Evolutionary conservation across 2,113 vertebrate species (phyloP).

Genomic region (Brachyhypopomus gauderio): DNA sequence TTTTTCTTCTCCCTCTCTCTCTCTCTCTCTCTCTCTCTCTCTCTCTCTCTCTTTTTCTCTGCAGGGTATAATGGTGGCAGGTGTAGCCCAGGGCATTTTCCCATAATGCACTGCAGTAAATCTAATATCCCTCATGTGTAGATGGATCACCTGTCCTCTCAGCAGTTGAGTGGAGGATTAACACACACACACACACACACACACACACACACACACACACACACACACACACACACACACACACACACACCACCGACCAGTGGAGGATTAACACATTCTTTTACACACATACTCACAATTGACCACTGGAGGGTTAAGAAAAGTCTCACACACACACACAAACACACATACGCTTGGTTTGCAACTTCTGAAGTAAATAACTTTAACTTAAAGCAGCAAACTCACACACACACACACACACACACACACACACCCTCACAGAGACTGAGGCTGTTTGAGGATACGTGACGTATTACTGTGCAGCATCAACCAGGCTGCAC

Average conservation of each 20-base stretch:
- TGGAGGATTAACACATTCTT: too few species aligned
- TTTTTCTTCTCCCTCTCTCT: conserved; percentile 12
- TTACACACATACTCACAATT: too few species aligned
- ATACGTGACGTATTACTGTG: too few species aligned
- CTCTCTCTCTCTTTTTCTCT: conserved; percentile 24
- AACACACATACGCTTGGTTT: too few species aligned
- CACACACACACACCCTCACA: not conserved
- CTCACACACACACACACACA: conserved; percentile 14
- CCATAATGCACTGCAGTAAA: conserved; percentile 54
- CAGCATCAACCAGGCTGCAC: too few species aligned
- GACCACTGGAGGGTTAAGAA: too few species aligned
- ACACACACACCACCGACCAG: too few species aligned
- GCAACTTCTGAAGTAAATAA: too few species aligned
- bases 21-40: conserved; percentile 22
- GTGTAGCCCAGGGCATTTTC: conserved; percentile 38
- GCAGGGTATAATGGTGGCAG: conserved; percentile 26
- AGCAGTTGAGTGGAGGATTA: not conserved
- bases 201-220: too few species aligned
- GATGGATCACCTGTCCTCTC: conserved; percentile 50
- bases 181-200: not conserved
- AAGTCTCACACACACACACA: too few species aligned
- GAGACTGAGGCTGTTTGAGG: not conserved
- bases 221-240: too few species aligned
- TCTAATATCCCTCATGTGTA: conserved; percentile 51
- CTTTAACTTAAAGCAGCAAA: too few species aligned